These are phyloP conservation scores for Cantharis rufa DNA, from an alignment of 2,888 invertebrate species.

Conservation along the genomic window DNA sequence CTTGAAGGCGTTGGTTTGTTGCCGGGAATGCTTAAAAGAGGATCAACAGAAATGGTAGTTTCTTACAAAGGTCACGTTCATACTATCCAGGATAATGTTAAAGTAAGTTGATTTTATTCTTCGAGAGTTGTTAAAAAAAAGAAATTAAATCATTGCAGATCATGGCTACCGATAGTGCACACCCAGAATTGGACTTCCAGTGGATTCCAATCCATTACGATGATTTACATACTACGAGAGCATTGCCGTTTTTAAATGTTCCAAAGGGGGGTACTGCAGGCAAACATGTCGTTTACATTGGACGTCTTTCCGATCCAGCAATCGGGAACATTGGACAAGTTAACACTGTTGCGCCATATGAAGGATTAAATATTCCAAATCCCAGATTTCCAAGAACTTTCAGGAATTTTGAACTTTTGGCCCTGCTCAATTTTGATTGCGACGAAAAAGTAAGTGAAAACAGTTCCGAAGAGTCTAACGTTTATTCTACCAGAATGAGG, in stretches of 20 bases:
- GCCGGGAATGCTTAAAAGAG: neutral
- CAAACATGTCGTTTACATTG: neutral
- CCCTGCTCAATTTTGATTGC: neutral
- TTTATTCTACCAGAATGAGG: too few relatives aligned
- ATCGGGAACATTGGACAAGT: neutral
- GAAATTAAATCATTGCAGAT: neutral
- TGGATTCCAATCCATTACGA: neutral
- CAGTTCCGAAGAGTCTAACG: too few relatives aligned
- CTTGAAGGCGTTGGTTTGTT: neutral
- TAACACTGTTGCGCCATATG: neutral
- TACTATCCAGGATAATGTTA: neutral
- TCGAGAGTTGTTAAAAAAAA: neutral
- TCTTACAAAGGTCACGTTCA: neutral
- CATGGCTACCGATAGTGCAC: neutral
- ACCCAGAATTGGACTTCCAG: neutral
- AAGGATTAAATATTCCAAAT: neutral
- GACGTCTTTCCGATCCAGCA: neutral
- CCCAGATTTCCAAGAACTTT: neutral
- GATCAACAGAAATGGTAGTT: neutral
- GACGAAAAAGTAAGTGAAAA: too few relatives aligned
- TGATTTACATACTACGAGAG: neutral
- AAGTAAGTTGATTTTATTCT: neutral
- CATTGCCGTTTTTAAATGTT: neutral
- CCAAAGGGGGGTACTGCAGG: neutral
- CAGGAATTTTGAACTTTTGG: constrained; percentile 3